Evolutionary conservation across 1,140 invertebrate species (phyloP), one percentile per base, ranked within the genome.

Genomic region (Macrosteles quadrilineatus): DNA sequence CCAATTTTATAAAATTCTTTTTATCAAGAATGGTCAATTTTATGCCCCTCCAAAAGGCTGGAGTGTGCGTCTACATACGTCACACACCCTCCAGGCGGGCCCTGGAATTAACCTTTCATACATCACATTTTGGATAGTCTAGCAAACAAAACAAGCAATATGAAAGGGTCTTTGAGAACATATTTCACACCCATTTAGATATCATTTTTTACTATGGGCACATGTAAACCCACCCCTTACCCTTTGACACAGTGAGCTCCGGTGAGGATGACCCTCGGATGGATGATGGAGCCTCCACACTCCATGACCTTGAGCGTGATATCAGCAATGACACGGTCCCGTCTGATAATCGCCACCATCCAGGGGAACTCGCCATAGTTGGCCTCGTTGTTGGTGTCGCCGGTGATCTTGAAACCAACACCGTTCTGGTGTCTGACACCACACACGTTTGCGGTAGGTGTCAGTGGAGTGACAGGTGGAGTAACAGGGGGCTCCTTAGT

Each of bases 201-300:
- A n/a, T n/a, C n/a, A n/a, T n/a, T n/a, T n/a, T n/a, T n/a, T n/a
- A n/a, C n/a, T n/a, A n/a, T n/a, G n/a, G n/a, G n/a, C n/a, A n/a
- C n/a, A n/a, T n/a, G n/a, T n/a, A n/a, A n/a, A n/a, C n/a, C n/a
- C n/a, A n/a, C n/a, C n/a, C n/a, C 71, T 69, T 75, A 82, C 80
- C 75, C 76, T 2, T 71, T 66, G 43, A 85, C 78, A 64, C 82
- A 84, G 76, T 92, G 90, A 19, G 88, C 88, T 0, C 88, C 89
- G 0, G 91, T 93, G 6, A 93, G 76, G 0, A 92, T 88, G 0
- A 88, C 89, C 25, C 80, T 2, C 0, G 85, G 84, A 73, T 91
- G 87, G 71, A 94, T 91, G 3, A 94, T 79, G 9, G 91, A 86
- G 0, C 89, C 91, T 0, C 91, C 91, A 67, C 91, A 92, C 66